These are phyloP conservation scores for Prosapia bicincta DNA, from an alignment of 2,888 invertebrate species.

Conservation along the genomic window DNA sequence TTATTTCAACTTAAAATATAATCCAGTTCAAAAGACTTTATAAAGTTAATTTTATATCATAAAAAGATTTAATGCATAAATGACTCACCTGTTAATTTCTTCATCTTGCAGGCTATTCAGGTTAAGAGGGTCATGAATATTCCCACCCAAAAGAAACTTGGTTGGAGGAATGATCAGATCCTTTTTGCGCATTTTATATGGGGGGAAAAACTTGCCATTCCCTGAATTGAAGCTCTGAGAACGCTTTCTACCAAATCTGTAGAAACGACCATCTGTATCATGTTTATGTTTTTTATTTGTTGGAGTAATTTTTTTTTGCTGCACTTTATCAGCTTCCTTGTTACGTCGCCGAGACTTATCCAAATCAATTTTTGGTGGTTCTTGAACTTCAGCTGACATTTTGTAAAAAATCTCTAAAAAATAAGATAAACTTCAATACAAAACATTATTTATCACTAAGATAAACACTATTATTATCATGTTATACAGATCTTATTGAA, in stretches of 20 bases:
- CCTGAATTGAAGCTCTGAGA: conserved; percentile 61
- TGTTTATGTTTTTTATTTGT: conserved; percentile 46
- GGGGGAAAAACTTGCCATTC: conserved; percentile 69
- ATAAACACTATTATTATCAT: too few relatives aligned
- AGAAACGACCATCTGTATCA: conserved; percentile 43
- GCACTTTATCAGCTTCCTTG: conserved; percentile 19
- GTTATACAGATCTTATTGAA: too few relatives aligned
- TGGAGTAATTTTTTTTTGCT: conserved; percentile 14
- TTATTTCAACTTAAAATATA: not conserved
- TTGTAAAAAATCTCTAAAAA: not conserved
- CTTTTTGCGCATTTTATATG: conserved; percentile 69
- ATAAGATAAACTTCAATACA: too few relatives aligned
- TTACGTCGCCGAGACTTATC: conserved; percentile 18
- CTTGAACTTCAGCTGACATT: conserved; percentile 28
- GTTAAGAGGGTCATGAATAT: conserved; percentile 92
- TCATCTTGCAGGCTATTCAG: conserved; percentile 72
- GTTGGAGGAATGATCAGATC: conserved; percentile 77
- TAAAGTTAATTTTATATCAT: not conserved
- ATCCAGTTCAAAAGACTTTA: not conserved
- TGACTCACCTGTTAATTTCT: conserved; percentile 42
- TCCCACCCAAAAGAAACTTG: conserved; percentile 91
- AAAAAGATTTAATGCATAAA: not conserved
- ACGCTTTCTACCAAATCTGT: conserved; percentile 56
- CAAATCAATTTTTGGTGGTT: conserved; percentile 6
- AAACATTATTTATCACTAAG: too few relatives aligned